Evolutionary conservation across 2,797 vertebrate species (phyloP), one percentile per base, ranked within the genome.

Genomic region (Accipiter minullus): DNA sequence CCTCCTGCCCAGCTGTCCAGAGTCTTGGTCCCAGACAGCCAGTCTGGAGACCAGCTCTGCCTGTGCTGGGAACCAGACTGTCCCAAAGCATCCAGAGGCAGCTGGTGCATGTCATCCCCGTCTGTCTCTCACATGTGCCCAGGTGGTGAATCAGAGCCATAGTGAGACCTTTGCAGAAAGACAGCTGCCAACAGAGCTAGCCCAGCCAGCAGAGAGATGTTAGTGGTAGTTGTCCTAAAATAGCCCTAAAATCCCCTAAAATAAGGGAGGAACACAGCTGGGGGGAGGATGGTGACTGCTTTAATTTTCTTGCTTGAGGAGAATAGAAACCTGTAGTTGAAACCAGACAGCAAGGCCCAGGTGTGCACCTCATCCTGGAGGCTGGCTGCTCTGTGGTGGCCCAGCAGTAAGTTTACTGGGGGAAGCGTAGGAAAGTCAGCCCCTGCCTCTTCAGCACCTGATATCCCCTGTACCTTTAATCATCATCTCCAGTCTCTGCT

Each of bases 281-380:
- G 12, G 11, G 13, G 20, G 31, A 27, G 18, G 18, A 52, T 5
- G 3, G 14, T 47, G 12, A 34, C 72, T 83, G 38, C 26, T 82
- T 87, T 89, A 12, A 8, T 88, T 90, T 90, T 82, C 58, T 91
- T 77, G 10, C 31, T 63, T 64, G 52, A 86, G 71, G 21, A 87
- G 80, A 93, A 88, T 4, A 94, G 94, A 94, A 93, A 79, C 56
- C 27, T 79, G 80, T 90, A 62, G 88, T 60, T 93, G 90, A 95
- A 97, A 93, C 68, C 13, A 34, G 56, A 29, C 2, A 44, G 34
- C 34, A 47, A 75, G 58, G 32, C 8, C 50, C 88, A 92, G 80
- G 69, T 92, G 80, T 58, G 26, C 64, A 42, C 2, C 34, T 56
- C 32, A 9, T 59, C 15, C 55, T 91, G 56, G 36, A 91, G 52